These are phyloP conservation scores for Colistium nudipinnis DNA, from an alignment of 2,113 vertebrate genomes.

Conservation along the genomic window DNA sequence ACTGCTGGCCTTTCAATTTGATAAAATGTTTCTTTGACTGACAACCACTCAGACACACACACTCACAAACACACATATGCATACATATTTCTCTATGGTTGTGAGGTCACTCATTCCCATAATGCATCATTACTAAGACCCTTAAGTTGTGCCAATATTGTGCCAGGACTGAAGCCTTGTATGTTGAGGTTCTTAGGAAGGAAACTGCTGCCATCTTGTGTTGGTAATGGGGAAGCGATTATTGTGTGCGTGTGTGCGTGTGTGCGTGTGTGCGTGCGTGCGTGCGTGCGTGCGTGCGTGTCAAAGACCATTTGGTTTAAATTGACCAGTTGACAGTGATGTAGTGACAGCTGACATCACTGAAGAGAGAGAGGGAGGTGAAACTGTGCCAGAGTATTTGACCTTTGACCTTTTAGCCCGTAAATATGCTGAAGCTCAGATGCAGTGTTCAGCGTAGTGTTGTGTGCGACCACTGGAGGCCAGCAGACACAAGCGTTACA, in stretches of 20 bases:
- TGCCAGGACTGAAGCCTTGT: no score
- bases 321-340: no score
- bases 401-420: neutral
- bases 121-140: no score
- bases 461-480: constrained; percentile 12
- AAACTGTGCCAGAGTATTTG: neutral
- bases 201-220: constrained; percentile 62
- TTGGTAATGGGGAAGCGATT: neutral
- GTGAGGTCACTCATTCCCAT: no score
- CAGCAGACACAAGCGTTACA: constrained; percentile 26
- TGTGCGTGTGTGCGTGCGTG: neutral
- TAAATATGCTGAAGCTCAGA: neutral
- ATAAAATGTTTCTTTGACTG: constrained; percentile 30
- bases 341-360: no score
- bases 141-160: no score
- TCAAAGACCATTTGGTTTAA: no score
- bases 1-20: constrained; percentile 1
- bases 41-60: neutral
- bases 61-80: no score
- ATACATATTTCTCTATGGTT: no score
- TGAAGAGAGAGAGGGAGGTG: neutral
- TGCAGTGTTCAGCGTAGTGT: neutral
- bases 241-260: neutral
- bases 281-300: no score
- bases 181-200: neutral